Evolutionary conservation across 2,113 vertebrate species (phyloP), one percentile per base, ranked within the genome.

Genomic region (Microcebus murinus): DNA sequence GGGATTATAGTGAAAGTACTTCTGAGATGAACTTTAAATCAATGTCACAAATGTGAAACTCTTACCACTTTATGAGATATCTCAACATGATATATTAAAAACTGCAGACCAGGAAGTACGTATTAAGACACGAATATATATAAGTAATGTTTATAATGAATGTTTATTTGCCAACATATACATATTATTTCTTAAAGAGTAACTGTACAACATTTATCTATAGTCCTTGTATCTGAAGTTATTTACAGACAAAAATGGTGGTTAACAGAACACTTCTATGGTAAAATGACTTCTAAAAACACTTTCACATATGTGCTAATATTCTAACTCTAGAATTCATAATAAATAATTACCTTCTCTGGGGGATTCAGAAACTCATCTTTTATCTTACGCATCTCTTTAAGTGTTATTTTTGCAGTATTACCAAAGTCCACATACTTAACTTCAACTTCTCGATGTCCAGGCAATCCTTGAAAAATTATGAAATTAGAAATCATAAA

Each of bases 361-460:
- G 99, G 99, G 73, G 98, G 97, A 21, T 97, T 98, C 84, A 99
- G 98, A 95, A 99, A 99, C 91, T 99, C 99, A 89, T 99, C 98
- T 92, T 99, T 99, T 68, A 99, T 98, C 97, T 98, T 99, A 97
- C 99, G 97, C 97, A 99, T 97, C 68, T 99, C 98, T 87, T 98
- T 98, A 87, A 99, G 97, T 67, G 98, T 97, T 96, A 99, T 65
- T 48, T 95, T 98, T 71, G 98, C 98, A 96, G 97, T 86, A 55
- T 98, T 99, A 74, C 99, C 99, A 29, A 99, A 99, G 97, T 99
- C 99, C 48, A 99, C 98, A 18, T 99, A 99, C 63, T 92, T 98
- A 39, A 99, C 99, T 57, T 98, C 98, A 96, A 99, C 99, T 98
- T 99, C 98, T 39, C 91, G 98, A 96, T 42, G 83, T 71, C 98